Evolutionary conservation across 1,140 invertebrate species (phyloP), one percentile per base, ranked within the genome.

Genomic region (Orchesella cincta): DNA sequence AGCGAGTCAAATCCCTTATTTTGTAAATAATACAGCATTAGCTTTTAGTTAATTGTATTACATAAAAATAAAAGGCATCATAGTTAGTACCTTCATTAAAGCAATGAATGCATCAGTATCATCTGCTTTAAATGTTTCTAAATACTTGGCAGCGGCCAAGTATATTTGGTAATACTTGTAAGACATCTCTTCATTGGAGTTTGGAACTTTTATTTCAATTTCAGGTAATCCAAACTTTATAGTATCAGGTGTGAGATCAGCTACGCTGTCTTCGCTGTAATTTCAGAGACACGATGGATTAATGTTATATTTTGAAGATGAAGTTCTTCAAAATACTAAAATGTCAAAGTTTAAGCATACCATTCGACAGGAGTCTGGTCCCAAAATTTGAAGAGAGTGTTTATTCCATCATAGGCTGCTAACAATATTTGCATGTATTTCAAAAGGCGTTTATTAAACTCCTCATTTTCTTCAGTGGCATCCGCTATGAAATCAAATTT

Each of bases 51-150:
- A 67, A 29, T 76, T 23, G 64, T 54, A 14, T n/a, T 1, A 36
- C 29, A 75, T 34, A 73, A 54, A 51, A 29, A 57, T 39, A 54
- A 28, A 33, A 14, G 35, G 70, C 20, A 36, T 29, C 33, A 67
- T 81, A 52, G 72, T 57, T n/a, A 39, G 83, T 84, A 88, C 88
- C 80, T 84, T 84, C 70, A 92, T 88, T 28, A 94, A 84, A 76
- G 85, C 84, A 77, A 87, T 87, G 31, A 93, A 86, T 77, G 91
- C 90, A 82, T 92, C 92, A 0, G 91, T 93, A 84, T 95, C 92
- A 84, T 94, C 92, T 84, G 92, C 91, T 73, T 82, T 82, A 75
- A 78, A 80, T 34, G 77, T 79, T 64, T 82, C 79, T 34, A 82
- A 67, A 52, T 82, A 82, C 0, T 29, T 72, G 46, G 73, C 33